A percentile compares a stretch with the other conserved stretches of the same genome.
Evolutionary conservation across 1,140 invertebrate species (phyloP).

Genomic region (Linepithema humile): DNA sequence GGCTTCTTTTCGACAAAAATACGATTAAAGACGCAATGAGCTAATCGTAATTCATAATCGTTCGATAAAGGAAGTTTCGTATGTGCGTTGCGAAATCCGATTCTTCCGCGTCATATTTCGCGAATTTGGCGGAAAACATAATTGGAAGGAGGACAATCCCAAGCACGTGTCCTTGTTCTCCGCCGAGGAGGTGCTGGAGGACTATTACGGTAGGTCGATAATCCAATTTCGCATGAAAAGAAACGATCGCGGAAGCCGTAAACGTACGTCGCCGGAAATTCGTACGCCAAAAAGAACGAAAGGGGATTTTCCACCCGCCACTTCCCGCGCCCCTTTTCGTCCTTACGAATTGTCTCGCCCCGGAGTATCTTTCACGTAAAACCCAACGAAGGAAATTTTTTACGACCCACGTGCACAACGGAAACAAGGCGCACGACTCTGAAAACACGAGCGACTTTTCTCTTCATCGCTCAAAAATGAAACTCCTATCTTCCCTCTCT

Average conservation of each 20-base stretch:
- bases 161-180: slow-evolving; percentile 46
- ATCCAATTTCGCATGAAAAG: slow-evolving; percentile 62
- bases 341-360: slow-evolving; percentile 8
- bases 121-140: slow-evolving; percentile 35
- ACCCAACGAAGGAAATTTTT: neutral
- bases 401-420: neutral
- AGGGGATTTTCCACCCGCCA: neutral
- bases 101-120: slow-evolving; percentile 17
- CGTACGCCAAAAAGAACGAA: slow-evolving; percentile 37
- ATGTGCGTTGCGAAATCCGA: neutral
- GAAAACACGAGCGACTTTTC: neutral
- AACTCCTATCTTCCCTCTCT: no score
- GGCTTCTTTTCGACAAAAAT: neutral
- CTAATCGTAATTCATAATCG: no score
- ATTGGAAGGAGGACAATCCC: slow-evolving; percentile 36
- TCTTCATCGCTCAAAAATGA: neutral
- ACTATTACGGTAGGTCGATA: slow-evolving; percentile 54
- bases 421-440: neutral
- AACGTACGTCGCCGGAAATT: slow-evolving; percentile 58
- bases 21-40: neutral
- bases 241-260: slow-evolving; percentile 48
- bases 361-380: neutral
- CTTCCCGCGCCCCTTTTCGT: neutral
- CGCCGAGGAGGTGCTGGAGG: slow-evolving; percentile 12
- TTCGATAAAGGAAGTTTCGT: neutral